Conservation (phyloP, 2,797 vertebrate genomes). For the Phrynocephalus vlangalii region DNA sequence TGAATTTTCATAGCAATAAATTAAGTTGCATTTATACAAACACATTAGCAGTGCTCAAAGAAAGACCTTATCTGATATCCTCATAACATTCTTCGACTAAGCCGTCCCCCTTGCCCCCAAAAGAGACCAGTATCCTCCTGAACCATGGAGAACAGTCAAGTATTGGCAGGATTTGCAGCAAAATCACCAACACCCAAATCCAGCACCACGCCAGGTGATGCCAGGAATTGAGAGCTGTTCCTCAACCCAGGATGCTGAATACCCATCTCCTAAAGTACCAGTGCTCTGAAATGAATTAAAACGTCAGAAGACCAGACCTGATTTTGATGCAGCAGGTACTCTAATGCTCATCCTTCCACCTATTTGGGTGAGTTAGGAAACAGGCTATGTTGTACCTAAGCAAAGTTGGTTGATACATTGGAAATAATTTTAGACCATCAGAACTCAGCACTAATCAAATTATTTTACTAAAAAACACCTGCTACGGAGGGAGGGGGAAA, state of each 20-base stretch:
- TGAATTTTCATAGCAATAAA: neutral
- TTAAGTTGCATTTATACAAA: neutral
- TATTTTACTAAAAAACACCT: neutral
- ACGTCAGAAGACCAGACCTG: neutral
- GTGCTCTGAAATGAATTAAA: neutral
- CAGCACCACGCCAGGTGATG: neutral
- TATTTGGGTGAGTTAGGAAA: neutral
- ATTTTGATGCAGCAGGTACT: neutral
- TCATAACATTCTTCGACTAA: neutral
- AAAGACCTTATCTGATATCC: no score
- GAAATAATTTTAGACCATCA: neutral
- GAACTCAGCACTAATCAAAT: neutral
- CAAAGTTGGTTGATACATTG: neutral
- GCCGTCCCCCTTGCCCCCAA: neutral
- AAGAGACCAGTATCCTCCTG: neutral
- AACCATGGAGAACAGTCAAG: no score
- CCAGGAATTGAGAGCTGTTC: neutral
- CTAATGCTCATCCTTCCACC: neutral
- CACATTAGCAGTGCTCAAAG: neutral
- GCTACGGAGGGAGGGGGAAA: neutral
- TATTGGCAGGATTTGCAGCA: neutral
- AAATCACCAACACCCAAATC: neutral
- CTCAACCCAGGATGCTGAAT: neutral
- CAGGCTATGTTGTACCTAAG: neutral
- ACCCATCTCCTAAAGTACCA: neutral